Percentiles rank a stretch among this genome's conserved stretches.
These are phyloP conservation scores for Empidonax alnorum DNA, from an alignment of 2,113 vertebrate genomes.

Conservation along the genomic window DNA sequence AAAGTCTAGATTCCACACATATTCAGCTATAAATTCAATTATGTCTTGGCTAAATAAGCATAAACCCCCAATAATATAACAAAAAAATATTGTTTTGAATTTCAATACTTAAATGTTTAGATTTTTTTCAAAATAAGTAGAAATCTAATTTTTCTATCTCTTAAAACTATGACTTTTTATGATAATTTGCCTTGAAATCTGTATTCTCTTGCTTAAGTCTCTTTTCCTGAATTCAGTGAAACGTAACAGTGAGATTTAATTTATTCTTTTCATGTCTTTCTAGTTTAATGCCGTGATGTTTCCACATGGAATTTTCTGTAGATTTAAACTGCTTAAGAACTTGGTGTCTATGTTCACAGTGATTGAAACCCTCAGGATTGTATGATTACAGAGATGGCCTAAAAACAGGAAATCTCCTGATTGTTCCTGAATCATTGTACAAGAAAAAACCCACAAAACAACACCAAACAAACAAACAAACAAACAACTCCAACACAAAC, in stretches of 20 bases:
- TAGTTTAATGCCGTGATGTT: not conserved
- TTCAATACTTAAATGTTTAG: not conserved
- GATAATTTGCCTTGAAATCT: not conserved
- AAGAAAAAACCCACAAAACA: not conserved
- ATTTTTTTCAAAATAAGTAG: not conserved
- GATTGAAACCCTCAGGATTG: not conserved
- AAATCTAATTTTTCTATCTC: not conserved
- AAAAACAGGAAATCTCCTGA: not conserved
- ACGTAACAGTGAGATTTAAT: not conserved
- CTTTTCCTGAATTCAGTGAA: not conserved
- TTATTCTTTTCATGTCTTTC: not conserved
- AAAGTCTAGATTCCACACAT: not conserved
- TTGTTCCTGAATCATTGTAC: not conserved
- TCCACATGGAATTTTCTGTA: not conserved
- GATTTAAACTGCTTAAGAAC: not conserved
- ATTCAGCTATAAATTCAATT: not conserved
- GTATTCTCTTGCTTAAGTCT: not conserved
- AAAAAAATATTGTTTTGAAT: not conserved
- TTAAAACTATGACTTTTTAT: not conserved
- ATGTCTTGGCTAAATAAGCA: not conserved
- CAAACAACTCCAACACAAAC: rapidly evolving
- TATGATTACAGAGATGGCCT: not conserved
- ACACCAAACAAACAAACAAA: rapidly evolving
- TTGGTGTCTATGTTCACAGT: not conserved
- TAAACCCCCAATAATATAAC: rapidly evolving